Evolutionary conservation across 37 sponge, comb jelly and placozoan species (phyloP), one percentile per base, ranked within the genome.

Genomic region (Tethya wilhelma): DNA sequence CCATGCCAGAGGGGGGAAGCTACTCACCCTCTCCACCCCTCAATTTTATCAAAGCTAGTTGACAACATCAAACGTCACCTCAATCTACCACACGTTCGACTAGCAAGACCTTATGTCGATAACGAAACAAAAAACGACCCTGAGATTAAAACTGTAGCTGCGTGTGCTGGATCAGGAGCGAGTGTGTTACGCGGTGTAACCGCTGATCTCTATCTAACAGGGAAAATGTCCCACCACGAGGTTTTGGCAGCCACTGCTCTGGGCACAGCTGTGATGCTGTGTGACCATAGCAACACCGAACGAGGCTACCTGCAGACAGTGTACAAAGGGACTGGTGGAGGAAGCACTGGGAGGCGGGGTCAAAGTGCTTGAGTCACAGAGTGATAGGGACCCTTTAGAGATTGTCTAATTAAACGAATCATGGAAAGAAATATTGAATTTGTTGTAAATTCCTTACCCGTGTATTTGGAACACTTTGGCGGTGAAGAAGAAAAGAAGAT

Each of bases 251-350:
- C 94, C 22, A 79, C 77, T 17, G 71, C 93, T 0, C 44, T 44
- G 43, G 98, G 98, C 22, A 73, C 71, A 0, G 74, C 67, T 53
- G 96, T 95, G 25, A 66, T 98, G 19, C 90, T 95, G 14, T 90
- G 94, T 80, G 98, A 95, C 33, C 98, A 98, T 79, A 90, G 83
- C 79, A 93, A 98, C 82, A 98, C 96, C 29, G 98, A 98, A 70
- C 75, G 98, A 28, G 98, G 98, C 11, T 98, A 71, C 68, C 86
- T 98, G 36, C 46, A 79, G 20, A 1, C 40, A 4, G 58, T 71
- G 20, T 85, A 89, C 65, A 84, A 80, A 26, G 68, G 59, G 26
- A 72, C 42, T 20, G 38, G 46, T 88, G 19, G 57, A 79, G 30
- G 26, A 30, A 7, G 69, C 58, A 14, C 58, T 90, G 14, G 71